A percentile compares a stretch with the other conserved stretches of the same genome.
Conservation (phyloP, 2,113 vertebrate genomes). For the Peromyscus californicus region DNA sequence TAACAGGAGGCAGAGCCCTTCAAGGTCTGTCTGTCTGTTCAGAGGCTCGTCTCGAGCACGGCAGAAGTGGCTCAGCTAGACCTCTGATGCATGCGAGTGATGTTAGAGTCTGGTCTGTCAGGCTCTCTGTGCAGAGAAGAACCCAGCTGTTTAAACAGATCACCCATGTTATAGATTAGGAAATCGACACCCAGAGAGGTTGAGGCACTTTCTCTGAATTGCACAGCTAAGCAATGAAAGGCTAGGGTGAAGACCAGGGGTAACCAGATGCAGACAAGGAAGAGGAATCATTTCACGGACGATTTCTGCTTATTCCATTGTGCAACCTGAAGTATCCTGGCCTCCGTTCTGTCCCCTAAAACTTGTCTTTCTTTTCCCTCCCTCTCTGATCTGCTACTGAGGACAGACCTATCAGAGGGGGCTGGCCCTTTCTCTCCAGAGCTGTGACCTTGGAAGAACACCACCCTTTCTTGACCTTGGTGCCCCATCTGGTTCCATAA, state of each 20-base stretch:
- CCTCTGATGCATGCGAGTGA: neutral
- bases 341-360: neutral
- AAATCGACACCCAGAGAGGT: neutral
- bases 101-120: neutral
- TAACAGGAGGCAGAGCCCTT: neutral
- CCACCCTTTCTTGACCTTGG: neutral
- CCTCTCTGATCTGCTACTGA: neutral
- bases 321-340: neutral
- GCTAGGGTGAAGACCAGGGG: neutral
- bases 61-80: neutral
- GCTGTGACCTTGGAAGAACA: neutral
- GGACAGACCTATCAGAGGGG: neutral
- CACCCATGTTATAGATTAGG: neutral
- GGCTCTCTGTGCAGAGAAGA: neutral
- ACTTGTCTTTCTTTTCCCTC: neutral
- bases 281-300: too few species aligned
- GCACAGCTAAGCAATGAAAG: neutral
- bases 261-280: neutral
- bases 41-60: neutral
- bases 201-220: neutral
- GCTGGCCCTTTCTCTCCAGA: neutral
- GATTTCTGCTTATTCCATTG: neutral
- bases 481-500: neutral
- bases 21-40: too few species aligned
- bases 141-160: neutral